These are phyloP conservation scores for Otolemur crassicaudatus DNA, from an alignment of 2,797 vertebrate genomes.

Conservation along the genomic window DNA sequence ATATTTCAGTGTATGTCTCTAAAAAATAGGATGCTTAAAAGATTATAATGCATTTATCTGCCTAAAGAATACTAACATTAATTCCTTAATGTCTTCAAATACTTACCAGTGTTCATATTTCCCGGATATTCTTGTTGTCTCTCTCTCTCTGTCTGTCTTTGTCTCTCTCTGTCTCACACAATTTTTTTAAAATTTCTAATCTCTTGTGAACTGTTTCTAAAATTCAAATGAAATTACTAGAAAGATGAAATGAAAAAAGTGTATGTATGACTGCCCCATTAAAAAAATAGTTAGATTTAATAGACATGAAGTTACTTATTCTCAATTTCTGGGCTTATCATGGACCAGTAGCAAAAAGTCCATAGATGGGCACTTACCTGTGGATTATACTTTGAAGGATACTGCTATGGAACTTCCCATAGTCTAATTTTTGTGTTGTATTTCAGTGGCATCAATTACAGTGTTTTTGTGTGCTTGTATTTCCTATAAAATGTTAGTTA, in stretches of 20 bases:
- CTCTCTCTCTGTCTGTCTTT: not conserved
- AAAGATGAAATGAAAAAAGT: slow-evolving; percentile 5
- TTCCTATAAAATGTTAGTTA: not conserved
- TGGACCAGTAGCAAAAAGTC: not conserved
- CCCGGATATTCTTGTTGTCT: not conserved
- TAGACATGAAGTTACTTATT: not conserved
- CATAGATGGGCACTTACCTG: not conserved
- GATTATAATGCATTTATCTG: not conserved
- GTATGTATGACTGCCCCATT: not conserved
- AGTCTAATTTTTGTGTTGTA: not conserved
- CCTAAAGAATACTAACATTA: not conserved
- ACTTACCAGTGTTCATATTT: not conserved
- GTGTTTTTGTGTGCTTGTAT: not conserved
- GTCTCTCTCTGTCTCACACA: no score
- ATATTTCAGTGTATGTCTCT: not conserved
- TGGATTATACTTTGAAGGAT: not conserved
- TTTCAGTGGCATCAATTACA: not conserved
- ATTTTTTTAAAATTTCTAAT: not conserved
- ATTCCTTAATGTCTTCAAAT: not conserved
- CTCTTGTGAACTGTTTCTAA: not conserved
- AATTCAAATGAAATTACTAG: not conserved
- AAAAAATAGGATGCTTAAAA: not conserved
- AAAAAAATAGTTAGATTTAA: not conserved
- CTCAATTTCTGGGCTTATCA: not conserved
- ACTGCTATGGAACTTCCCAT: not conserved